A percentile compares a stretch with the other conserved stretches of the same genome.
Evolutionary conservation across 2,797 vertebrate species (phyloP).

Genomic region (Rhinichthys osculus): DNA sequence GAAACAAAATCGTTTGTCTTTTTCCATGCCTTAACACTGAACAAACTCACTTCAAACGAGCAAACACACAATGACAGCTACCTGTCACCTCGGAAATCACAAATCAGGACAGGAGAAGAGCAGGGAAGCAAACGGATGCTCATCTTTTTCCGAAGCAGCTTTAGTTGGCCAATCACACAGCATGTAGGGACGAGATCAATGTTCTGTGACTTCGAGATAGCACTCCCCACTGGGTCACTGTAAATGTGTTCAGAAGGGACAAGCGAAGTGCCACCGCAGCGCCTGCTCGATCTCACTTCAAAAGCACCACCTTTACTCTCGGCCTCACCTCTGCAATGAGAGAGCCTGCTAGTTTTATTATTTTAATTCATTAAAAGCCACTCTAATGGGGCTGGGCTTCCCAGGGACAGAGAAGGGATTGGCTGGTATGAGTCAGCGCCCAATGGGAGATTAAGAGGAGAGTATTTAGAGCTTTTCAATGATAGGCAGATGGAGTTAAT

Average conservation of each 20-base stretch:
- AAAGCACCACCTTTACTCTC: conserved; percentile 51
- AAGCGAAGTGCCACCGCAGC: conserved; percentile 39
- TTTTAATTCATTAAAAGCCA: conserved; percentile 34
- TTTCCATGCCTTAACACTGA: conserved; percentile 68
- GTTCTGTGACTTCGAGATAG: conserved; percentile 66
- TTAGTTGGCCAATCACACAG: conserved; percentile 63
- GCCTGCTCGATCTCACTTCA: conserved; percentile 53
- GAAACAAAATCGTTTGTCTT: conserved; percentile 70
- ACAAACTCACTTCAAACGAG: conserved; percentile 37
- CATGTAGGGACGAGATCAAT: conserved; percentile 59
- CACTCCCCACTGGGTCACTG: conserved; percentile 57
- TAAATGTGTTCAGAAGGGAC: conserved; percentile 66
- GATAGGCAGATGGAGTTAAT: conserved; percentile 67
- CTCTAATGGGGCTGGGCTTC: conserved; percentile 32
- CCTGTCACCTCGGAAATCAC: conserved; percentile 55
- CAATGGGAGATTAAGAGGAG: conserved; percentile 59
- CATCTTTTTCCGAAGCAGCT: conserved; percentile 41
- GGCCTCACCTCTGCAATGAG: conserved; percentile 10
- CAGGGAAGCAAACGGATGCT: conserved; percentile 62
- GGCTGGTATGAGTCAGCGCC: conserved; percentile 48
- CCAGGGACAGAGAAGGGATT: conserved; percentile 36
- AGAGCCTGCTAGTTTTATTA: conserved; percentile 29
- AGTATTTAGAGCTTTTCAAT: conserved; percentile 59
- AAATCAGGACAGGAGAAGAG: conserved; percentile 57
- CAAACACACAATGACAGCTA: conserved; percentile 31